Conservation (phyloP, 2,888 invertebrate species). For the Drosophila anomalata region DNA sequence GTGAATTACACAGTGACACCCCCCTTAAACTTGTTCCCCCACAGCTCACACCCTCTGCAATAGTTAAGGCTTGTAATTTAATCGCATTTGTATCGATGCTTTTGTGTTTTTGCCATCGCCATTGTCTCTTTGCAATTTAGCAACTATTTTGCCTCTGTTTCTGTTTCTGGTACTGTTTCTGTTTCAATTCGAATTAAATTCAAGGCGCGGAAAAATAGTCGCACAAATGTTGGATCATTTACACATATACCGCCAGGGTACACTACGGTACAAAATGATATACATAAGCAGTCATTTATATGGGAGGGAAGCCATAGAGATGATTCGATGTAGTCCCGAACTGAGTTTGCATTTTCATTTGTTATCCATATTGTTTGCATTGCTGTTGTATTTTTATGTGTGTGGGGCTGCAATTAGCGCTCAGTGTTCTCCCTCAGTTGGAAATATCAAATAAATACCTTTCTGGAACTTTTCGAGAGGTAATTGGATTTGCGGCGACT, state of each 20-base stretch:
- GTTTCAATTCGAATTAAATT: conserved; percentile 60
- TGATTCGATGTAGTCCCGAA: conserved; percentile 44
- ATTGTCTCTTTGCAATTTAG: conserved; percentile 58
- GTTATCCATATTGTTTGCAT: conserved; percentile 56
- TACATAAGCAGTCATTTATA: conserved; percentile 56
- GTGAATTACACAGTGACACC: conserved; percentile 53
- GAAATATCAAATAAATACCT: conserved; percentile 58
- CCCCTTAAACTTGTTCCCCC: neutral
- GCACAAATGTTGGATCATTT: conserved; percentile 45
- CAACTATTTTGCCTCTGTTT: conserved; percentile 55
- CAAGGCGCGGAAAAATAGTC: conserved; percentile 78
- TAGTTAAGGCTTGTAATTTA: conserved; percentile 73
- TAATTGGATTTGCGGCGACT: conserved; percentile 63
- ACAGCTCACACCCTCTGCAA: conserved; percentile 14
- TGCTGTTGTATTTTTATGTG: conserved; percentile 9
- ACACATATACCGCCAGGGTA: conserved; percentile 5
- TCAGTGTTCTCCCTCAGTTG: conserved; percentile 34
- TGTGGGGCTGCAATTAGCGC: conserved; percentile 39
- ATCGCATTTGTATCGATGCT: conserved; percentile 73
- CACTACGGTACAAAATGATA: conserved; percentile 40
- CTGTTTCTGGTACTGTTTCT: conserved; percentile 28
- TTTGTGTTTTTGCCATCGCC: conserved; percentile 55
- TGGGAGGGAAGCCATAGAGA: conserved; percentile 64
- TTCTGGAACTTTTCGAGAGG: conserved; percentile 18
- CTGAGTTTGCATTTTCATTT: conserved; percentile 59